Conservation (phyloP, 2,888 invertebrate species). For the Pharmacophagus antenor region DNA sequence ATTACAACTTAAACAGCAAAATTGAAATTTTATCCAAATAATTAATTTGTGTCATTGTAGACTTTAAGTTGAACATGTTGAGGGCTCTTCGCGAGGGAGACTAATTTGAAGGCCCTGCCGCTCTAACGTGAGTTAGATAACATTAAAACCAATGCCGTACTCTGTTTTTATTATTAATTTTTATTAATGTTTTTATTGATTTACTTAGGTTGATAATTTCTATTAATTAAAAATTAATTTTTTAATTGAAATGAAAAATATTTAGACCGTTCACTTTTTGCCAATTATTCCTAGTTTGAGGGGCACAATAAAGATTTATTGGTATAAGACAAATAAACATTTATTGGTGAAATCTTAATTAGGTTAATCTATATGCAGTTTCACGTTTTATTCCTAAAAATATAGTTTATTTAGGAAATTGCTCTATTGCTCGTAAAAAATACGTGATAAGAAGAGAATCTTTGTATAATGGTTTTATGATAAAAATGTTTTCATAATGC, state of each 20-base stretch:
- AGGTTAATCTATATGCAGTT: too few species aligned
- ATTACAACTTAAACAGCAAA: neutral
- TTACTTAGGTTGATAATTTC: neutral
- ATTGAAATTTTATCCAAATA: neutral
- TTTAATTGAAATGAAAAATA: neutral
- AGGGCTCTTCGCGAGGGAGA: slow-evolving; percentile 6
- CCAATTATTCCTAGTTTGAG: neutral
- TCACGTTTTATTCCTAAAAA: too few species aligned
- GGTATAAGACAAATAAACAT: too few species aligned
- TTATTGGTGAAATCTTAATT: too few species aligned
- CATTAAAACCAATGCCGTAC: neutral
- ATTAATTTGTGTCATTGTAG: slow-evolving; percentile 7
- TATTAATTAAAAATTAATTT: neutral
- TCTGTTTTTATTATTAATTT: neutral
- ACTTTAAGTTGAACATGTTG: slow-evolving; percentile 9
- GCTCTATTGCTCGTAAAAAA: too few species aligned
- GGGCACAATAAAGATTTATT: too few species aligned
- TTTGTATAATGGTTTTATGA: neutral
- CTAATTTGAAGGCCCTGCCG: slow-evolving; percentile 9
- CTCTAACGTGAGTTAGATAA: slow-evolving; percentile 4
- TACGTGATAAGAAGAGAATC: too few species aligned
- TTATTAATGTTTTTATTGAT: neutral
- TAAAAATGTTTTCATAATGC: neutral
- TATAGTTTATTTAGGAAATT: too few species aligned
- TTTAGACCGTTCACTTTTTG: neutral